Conservation (phyloP, 1,140 invertebrate genomes). For the Drosophila santomea region DNA sequence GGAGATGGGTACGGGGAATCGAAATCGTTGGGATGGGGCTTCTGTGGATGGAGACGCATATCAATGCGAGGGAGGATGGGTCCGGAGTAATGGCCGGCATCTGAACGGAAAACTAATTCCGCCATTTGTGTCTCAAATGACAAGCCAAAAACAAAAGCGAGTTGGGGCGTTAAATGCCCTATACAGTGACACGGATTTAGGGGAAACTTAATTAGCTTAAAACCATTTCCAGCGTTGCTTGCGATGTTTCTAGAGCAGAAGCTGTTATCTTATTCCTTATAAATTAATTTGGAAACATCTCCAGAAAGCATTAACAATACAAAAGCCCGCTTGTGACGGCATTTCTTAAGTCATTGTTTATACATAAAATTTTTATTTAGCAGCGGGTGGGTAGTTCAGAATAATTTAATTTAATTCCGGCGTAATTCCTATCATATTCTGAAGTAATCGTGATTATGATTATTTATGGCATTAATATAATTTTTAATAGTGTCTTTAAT, state of each 20-base stretch:
- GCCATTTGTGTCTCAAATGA: conserved; percentile 73
- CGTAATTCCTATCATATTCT: too few species aligned
- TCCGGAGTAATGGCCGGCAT: conserved; percentile 60
- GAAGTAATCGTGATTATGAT: too few species aligned
- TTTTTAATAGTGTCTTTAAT: not conserved
- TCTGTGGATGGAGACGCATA: conserved; percentile 19
- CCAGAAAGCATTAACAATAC: not conserved
- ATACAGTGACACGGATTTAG: conserved; percentile 49
- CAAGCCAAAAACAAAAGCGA: conserved; percentile 43
- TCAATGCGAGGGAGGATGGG: conserved; percentile 40
- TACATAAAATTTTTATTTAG: not conserved
- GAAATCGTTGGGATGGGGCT: not conserved
- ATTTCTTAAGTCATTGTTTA: not conserved
- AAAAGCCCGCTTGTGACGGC: not conserved
- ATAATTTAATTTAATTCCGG: not conserved
- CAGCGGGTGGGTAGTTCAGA: too few species aligned
- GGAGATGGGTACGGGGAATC: conserved; percentile 2
- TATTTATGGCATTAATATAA: not conserved
- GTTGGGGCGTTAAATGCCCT: conserved; percentile 15
- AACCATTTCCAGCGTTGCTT: not conserved
- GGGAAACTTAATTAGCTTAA: conserved; percentile 36
- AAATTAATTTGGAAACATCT: not conserved
- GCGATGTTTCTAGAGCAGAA: not conserved
- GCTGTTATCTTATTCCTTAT: not conserved
- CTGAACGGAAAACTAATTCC: conserved; percentile 78